Evolutionary conservation across 2,113 vertebrate species (phyloP), one percentile per base, ranked within the genome.

Genomic region (Cepphus grylle): DNA sequence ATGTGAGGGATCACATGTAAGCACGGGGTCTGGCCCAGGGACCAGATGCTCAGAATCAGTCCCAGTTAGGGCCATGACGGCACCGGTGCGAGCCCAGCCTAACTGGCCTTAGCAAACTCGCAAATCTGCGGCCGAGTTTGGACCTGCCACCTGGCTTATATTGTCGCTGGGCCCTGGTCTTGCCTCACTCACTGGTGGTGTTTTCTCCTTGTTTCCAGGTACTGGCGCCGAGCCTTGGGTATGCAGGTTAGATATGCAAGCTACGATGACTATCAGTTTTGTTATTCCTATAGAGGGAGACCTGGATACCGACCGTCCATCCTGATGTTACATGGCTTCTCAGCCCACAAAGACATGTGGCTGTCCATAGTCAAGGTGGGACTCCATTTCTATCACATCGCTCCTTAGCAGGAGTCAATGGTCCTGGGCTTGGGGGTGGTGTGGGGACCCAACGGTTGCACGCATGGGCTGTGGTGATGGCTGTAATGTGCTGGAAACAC

Each of bases 281-380:
- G 99, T 87, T 99, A 99, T 70, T 98, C 97, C 81, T 98, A 96
- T 94, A 98, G 99, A 14, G 99, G 99, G 63, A 98, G 98, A 29
- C 98, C 99, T 13, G 98, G 98, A 8, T 97, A 94, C 78, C 97
- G 93, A 6, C 99, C 99, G 0, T 98, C 99, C 15, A 84, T 99
- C 70, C 98, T 99, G 73, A 98, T 99, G 98, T 97, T 99, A 38
- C 99, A 99, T 2, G 99, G 99, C 9, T 99, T 99, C 97, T 99
- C 99, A 5, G 98, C 98, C 32, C 98, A 98, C 95, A 99, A 99
- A 95, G 99, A 99, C 94, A 99, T 99, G 98, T 99, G 99, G 98
- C 97, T 99, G 47, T 98, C 98, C 53, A 96, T 99, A 67, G 98
- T 99, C 95, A 99, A 99, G 99, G 99, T 99, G 88, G 17, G 71